Base-by-base conservation (phyloP, 2,888 invertebrate genomes). In the Perizoma flavofasciatum region DNA sequence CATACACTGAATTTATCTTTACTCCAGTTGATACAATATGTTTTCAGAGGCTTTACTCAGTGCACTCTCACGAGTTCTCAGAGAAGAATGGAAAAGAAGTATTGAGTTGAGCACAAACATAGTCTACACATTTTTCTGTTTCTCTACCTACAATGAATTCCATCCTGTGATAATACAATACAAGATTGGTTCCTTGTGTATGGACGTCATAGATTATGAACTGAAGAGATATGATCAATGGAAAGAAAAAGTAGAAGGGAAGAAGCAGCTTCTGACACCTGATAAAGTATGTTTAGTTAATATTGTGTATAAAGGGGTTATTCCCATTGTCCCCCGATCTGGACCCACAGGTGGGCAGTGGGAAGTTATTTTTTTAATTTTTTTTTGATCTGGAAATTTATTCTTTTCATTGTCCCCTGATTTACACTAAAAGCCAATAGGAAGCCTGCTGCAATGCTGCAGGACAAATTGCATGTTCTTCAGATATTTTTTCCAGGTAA, bases 41-140 rank as follows among this genome's bases (percentile, higher is more conserved):
- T 33, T 94, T 71, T 55, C 88, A 97, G 97, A 99, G 92, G 97
- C 98, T 44, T 94, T 99, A 55, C 93, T 99, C 52, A 98, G 98
- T 90, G 99, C 99, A 44, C 93, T 99, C 72, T 97, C 98, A 8
- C 94, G 99, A 79, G 98, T 99, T 39, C 92, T 99, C 55, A 94
- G 99, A 69, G 99, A 99, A 92, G 99, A 99, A 89, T 99, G 98
- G 97, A 97, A 97, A 86, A 95, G 97, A 81, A 99, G 97, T 84
- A 96, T 98, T 77, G 98, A 99, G 83, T 90, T 99, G 61, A 98
- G 98, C 73, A 98, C 98, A 72, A 98, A 98, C 87, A 97, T 99
- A 79, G 96, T 98, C 68, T 98, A 98, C 83, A 97, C 98, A 75
- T 99, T 99, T 91, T 98, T 98, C 85, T 99, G 98, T 83, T 98